Evolutionary conservation across 2,888 invertebrate genomes (phyloP).

Genomic region (Ichneumoninae sp.): DNA sequence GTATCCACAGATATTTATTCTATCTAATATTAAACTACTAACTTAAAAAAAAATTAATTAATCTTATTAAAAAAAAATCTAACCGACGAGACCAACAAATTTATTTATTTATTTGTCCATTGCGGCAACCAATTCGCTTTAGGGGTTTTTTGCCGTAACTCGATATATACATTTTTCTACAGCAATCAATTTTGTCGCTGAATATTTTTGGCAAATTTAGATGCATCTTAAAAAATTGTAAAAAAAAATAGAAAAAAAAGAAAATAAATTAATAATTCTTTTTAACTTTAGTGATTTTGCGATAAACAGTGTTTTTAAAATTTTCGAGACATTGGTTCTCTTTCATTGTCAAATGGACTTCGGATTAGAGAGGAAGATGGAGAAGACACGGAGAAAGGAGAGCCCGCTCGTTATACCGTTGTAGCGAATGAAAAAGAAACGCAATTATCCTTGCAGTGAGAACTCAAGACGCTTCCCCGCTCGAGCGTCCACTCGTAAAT

Average conservation of each 20-base stretch:
- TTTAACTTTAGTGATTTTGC: constrained; percentile 4
- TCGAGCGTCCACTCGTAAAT: constrained; percentile 17
- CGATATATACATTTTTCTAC: no score
- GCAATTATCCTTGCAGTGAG: constrained; percentile 13
- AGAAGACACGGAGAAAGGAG: constrained; percentile 11
- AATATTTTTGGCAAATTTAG: no score
- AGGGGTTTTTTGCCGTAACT: neutral
- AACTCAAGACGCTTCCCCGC: neutral
- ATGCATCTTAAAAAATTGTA: neutral
- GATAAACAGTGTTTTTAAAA: neutral
- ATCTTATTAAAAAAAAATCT: constrained; percentile 10
- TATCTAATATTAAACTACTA: constrained; percentile 54
- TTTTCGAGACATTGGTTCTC: neutral
- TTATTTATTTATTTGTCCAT: constrained; percentile 30
- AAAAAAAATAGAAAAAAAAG: neutral
- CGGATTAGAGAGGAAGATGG: neutral
- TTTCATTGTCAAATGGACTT: neutral
- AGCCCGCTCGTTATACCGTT: constrained; percentile 17
- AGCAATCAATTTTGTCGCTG: no score
- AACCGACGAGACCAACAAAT: constrained; percentile 47
- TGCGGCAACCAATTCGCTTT: neutral
- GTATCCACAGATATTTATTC: constrained; percentile 64
- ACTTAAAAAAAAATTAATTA: constrained; percentile 35
- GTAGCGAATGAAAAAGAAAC: constrained; percentile 23
- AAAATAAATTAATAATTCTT: no score